phyloP scores from a whole-genome alignment of 2,888 invertebrate species.

The Agrochola circellaris region DNA sequence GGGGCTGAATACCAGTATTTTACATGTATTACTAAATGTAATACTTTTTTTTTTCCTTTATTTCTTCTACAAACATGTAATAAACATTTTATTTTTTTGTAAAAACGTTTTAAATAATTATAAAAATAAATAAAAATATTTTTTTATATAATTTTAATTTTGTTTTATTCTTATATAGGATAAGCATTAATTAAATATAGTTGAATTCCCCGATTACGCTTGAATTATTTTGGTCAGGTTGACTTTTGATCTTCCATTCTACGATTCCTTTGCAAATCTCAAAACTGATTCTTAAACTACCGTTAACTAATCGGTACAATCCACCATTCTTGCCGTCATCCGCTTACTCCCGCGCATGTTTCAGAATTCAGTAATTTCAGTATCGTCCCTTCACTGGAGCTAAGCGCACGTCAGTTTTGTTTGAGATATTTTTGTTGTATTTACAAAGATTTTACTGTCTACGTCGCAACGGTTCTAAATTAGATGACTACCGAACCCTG shows the following conservation, averaged over 20 bases:
- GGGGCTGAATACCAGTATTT: too few species aligned
- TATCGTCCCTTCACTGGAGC: constrained; percentile 65
- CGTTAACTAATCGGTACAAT: constrained; percentile 53
- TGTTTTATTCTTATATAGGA: too few species aligned
- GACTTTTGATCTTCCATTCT: neutral
- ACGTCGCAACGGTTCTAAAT: constrained; percentile 54
- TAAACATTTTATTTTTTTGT: too few species aligned
- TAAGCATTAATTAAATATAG: too few species aligned
- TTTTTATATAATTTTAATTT: too few species aligned
- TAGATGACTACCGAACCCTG: constrained; percentile 49
- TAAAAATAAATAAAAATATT: too few species aligned
- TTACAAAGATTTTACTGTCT: constrained; percentile 27
- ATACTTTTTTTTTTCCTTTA: too few species aligned
- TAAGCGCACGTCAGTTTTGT: constrained; percentile 59
- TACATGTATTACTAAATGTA: too few species aligned
- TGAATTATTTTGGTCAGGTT: too few species aligned
- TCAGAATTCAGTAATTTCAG: constrained; percentile 75
- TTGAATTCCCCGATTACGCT: neutral
- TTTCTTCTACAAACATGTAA: too few species aligned
- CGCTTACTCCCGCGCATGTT: constrained; percentile 72
- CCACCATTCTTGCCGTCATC: constrained; percentile 64
- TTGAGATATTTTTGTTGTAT: constrained; percentile 25
- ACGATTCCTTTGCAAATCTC: neutral
- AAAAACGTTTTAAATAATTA: too few species aligned
- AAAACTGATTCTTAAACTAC: constrained; percentile 25